Evolutionary conservation across 2,113 vertebrate genomes (phyloP), one percentile per base, ranked within the genome.

Genomic region (Bungarus multicinctus): DNA sequence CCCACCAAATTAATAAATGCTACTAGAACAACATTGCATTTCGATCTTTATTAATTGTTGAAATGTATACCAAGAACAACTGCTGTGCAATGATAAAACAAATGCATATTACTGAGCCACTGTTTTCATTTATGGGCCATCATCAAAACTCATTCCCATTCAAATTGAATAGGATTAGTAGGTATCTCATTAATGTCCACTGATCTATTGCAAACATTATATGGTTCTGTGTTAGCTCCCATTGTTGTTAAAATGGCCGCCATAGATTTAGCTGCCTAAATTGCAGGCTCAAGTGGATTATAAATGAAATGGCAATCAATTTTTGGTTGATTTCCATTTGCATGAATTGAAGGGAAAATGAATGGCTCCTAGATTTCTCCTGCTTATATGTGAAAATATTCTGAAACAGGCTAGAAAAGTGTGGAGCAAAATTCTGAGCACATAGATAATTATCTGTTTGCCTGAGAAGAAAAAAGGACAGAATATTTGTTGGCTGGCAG

Each of bases 31-130:
- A 90, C 25, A 52, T 50, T 43, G 8, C 74, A 90, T 94, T 50
- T 92, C n/a, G 87, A 93, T 87, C 7, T 96, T 96, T 85, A 81
- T 95, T 94, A 55, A 57, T 60, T 95, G 95, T 86, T 89, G 94
- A 86, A 94, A 94, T 25, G 57, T 89, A 93, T 96, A 95, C 88
- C 50, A 92, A 95, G 90, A 86, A 30, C 74, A 93, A 34, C 55
- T 94, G 88, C 5, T 89, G 30, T 92, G 10, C 34, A 54, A 25
- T 95, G 47, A 95, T 95, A 96, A 94, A 97, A 94, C 91, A 50
- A 2, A 1, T 4, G 50, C 81, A 34, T 69, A 3, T 93, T 93
- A 89, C 90, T 87, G 0, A 94, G 60, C 12, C 91, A 57, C 1
- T 89, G 23, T 94, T 96, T 93, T 69, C 14, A 45, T 88, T 93